A percentile compares a stretch with the other conserved stretches of the same genome.
Conservation (phyloP, 2,888 invertebrate species). For the Ligdia adustata region DNA sequence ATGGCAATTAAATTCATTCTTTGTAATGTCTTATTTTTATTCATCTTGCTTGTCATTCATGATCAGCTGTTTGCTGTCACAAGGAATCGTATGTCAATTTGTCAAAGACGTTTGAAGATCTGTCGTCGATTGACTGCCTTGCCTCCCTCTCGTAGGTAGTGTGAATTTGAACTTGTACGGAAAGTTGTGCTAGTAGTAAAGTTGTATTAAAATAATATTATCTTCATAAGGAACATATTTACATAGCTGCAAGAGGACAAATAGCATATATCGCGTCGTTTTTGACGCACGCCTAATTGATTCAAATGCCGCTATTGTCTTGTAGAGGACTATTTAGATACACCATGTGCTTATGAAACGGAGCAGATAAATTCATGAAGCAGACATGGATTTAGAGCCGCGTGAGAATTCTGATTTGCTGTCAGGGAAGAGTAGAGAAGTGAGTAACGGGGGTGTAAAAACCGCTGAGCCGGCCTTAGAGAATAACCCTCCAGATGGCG, state of each 20-base stretch:
- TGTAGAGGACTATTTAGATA: conserved; percentile 15
- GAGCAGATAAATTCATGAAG: conserved; percentile 35
- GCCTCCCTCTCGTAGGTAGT: conserved; percentile 11
- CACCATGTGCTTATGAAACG: conserved; percentile 42
- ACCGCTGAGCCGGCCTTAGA: conserved; percentile 42
- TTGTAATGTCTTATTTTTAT: no score
- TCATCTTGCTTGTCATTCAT: no score
- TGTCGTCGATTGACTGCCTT: no score
- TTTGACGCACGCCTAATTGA: conserved; percentile 14
- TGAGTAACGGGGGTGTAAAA: conserved; percentile 49
- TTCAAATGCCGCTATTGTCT: conserved; percentile 6
- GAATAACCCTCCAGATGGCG: conserved; percentile 88
- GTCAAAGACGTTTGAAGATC: no score
- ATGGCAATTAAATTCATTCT: no score
- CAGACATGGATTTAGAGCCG: conserved; percentile 57
- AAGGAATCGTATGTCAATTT: no score
- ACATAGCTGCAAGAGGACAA: background rate
- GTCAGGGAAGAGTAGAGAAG: conserved; percentile 44
- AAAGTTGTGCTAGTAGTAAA: conserved; percentile 10
- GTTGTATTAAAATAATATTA: background rate
- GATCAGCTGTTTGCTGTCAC: no score
- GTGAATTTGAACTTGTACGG: conserved; percentile 13
- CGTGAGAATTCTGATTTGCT: conserved; percentile 68
- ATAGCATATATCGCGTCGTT: background rate
- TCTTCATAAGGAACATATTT: conserved; percentile 6